A percentile compares a stretch with the other conserved stretches of the same genome.
phyloP scores from a whole-genome alignment of 2,888 invertebrate species.

The Cataglyphis rosenhaueri region DNA sequence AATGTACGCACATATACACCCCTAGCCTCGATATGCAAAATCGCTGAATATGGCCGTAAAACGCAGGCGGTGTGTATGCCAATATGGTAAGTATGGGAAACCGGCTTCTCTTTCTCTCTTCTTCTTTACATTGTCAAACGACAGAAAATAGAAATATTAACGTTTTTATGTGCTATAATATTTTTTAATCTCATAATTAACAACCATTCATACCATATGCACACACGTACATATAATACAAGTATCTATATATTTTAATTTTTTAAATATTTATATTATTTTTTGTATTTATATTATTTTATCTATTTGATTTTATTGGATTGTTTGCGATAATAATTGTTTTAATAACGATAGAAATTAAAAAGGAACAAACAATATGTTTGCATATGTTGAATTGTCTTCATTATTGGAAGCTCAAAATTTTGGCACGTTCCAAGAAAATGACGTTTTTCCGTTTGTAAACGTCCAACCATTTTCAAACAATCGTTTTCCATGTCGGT shows the following conservation, averaged over 20 bases:
- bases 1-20: slow-evolving; percentile 66
- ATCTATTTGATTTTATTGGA: background rate
- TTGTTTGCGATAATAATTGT: background rate
- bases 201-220: background rate
- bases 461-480: slow-evolving; percentile 40
- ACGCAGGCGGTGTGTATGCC: slow-evolving; percentile 82
- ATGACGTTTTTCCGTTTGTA: slow-evolving; percentile 45
- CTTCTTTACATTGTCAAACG: slow-evolving; percentile 55
- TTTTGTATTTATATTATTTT: background rate
- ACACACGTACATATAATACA: background rate
- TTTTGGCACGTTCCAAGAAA: slow-evolving; percentile 22
- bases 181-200: background rate
- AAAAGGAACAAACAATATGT: background rate
- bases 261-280: background rate
- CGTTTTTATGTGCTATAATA: slow-evolving; percentile 43
- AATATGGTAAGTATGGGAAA: slow-evolving; percentile 80
- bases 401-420: background rate
- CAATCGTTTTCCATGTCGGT: slow-evolving; percentile 47
- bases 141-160: slow-evolving; percentile 78
- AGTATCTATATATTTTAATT: background rate
- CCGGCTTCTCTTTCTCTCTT: slow-evolving; percentile 59
- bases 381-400: background rate
- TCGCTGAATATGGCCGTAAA: slow-evolving; percentile 84
- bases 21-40: slow-evolving; percentile 81
- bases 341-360: background rate